Evolutionary conservation across 2,888 invertebrate species (phyloP).

Genomic region (Sminthurinus aureus): DNA sequence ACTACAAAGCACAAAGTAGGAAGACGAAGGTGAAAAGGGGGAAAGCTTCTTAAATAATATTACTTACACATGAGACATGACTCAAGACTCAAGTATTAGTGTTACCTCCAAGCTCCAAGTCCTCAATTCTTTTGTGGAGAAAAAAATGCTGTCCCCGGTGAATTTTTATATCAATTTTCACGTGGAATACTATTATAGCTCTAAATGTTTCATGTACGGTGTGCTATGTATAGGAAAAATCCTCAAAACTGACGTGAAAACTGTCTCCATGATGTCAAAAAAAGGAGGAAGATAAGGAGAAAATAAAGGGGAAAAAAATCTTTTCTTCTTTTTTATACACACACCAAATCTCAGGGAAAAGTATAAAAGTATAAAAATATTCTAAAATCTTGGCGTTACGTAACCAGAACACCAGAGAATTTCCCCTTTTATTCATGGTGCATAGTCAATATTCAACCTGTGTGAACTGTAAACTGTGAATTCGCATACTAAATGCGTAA

Average conservation of each 20-base stretch:
- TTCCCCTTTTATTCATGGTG: too few species aligned
- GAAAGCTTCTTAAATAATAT: conserved; percentile 8
- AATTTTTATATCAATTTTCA: conserved; percentile 19
- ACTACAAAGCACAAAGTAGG: neutral
- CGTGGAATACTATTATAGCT: conserved; percentile 4
- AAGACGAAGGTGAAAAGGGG: neutral
- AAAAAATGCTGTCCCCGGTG: conserved; percentile 17
- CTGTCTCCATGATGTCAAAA: too few species aligned
- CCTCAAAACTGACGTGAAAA: neutral
- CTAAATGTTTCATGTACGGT: neutral
- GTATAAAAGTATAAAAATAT: too few species aligned
- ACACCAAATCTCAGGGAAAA: too few species aligned
- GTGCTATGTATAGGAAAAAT: neutral
- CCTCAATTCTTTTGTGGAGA: neutral
- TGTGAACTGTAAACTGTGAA: neutral
- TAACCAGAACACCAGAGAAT: too few species aligned
- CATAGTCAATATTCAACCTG: too few species aligned
- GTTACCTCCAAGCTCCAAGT: too few species aligned
- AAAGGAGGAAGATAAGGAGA: neutral
- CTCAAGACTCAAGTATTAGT: neutral
- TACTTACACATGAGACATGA: neutral
- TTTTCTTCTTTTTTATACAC: too few species aligned
- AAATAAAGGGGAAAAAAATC: conserved; percentile 4
- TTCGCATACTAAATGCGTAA: neutral
- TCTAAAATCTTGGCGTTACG: too few species aligned